These are phyloP conservation scores for Drosophila affinis DNA, from an alignment of 2,888 invertebrate genomes.

Conservation along the genomic window DNA sequence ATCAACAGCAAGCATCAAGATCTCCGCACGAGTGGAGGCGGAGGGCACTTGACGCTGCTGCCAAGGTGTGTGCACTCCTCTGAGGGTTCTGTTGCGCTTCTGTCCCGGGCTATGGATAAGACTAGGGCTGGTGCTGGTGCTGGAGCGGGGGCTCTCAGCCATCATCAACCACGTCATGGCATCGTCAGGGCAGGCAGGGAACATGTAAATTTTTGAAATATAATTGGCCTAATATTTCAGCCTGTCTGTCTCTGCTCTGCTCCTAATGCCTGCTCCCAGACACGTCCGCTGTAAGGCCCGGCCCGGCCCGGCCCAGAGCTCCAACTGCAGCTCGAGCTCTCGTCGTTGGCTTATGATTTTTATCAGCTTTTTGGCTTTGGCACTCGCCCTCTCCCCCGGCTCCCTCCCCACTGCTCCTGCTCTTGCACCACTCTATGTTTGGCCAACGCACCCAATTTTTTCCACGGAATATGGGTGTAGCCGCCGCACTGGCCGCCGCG, in stretches of 20 bases:
- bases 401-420: not conserved
- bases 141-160: not conserved
- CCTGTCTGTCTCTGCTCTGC: slow-evolving; percentile 35
- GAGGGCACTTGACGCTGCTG: slow-evolving; percentile 63
- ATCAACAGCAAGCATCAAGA: slow-evolving; percentile 63
- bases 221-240: slow-evolving; percentile 78
- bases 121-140: no score
- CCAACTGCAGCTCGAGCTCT: slow-evolving; percentile 45
- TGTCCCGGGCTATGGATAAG: no score
- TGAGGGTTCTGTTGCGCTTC: no score
- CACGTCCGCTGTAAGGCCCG: slow-evolving; percentile 38
- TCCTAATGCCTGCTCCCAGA: slow-evolving; percentile 50
- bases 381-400: not conserved
- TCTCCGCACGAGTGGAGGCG: slow-evolving; percentile 28
- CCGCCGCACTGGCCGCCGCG: slow-evolving; percentile 6
- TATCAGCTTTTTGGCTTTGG: slow-evolving; percentile 52
- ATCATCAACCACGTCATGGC: slow-evolving; percentile 39
- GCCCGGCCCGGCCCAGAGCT: slow-evolving; percentile 11
- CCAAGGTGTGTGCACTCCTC: no score
- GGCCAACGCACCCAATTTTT: slow-evolving; percentile 77
- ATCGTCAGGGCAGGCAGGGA: slow-evolving; percentile 11
- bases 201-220: slow-evolving; percentile 74
- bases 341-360: slow-evolving; percentile 67
- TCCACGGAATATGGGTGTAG: slow-evolving; percentile 67
- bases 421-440: slow-evolving; percentile 56